Evolutionary conservation across 1,140 invertebrate genomes (phyloP).

Genomic region (Danaus plexippus): DNA sequence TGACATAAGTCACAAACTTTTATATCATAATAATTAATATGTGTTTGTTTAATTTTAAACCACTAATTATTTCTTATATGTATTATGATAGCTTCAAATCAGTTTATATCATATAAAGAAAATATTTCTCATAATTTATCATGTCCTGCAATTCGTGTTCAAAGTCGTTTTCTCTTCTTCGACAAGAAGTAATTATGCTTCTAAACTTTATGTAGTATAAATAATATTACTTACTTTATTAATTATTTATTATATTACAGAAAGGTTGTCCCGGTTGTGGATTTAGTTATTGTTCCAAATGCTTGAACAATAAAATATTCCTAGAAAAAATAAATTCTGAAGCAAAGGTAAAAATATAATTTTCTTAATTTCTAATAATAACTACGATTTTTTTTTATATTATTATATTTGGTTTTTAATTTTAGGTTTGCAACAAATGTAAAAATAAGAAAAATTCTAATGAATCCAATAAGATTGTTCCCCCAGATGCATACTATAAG

Average conservation of each 20-base stretch:
- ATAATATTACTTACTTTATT: constrained; percentile 2
- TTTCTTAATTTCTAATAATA: neutral
- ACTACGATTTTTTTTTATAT: neutral
- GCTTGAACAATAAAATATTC: constrained; percentile 72
- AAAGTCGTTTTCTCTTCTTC: constrained; percentile 44
- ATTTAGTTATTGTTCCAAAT: constrained; percentile 77
- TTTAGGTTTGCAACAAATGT: constrained; percentile 61
- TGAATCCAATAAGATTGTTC: constrained; percentile 28
- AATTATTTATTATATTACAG: constrained; percentile 42
- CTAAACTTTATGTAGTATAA: constrained; percentile 5
- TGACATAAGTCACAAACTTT: no score
- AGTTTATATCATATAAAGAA: no score
- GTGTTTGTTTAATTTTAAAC: no score
- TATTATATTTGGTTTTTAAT: neutral
- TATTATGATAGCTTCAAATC: no score
- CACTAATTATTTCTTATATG: no score
- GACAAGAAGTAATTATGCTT: constrained; percentile 40
- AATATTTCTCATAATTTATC: constrained; percentile 2
- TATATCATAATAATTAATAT: no score
- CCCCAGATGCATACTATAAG: constrained; percentile 71
- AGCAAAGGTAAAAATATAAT: constrained; percentile 38
- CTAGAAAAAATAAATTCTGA: constrained; percentile 59
- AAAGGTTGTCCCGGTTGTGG: constrained; percentile 76
- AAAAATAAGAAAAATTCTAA: constrained; percentile 28
- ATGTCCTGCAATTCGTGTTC: constrained; percentile 58